Base-by-base conservation (phyloP, 2,113 vertebrate species). In the Talpa occidentalis region DNA sequence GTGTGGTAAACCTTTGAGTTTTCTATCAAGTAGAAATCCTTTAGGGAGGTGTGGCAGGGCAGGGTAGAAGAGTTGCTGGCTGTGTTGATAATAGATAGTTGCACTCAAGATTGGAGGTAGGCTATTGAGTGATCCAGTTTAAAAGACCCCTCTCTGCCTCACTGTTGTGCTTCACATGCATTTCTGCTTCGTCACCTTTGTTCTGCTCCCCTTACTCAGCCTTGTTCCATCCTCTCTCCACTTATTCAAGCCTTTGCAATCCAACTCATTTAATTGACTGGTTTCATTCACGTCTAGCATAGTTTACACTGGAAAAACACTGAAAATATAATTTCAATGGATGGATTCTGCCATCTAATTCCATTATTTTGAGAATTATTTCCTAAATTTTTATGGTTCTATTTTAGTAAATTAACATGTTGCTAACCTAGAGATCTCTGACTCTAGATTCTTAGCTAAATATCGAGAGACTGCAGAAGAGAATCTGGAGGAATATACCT, bases 131-230 rank as follows among this genome's bases (percentile, higher is more conserved):
- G 6, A 7, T 47, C 26, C 9, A 30, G 3, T 28, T 49, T 40
- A 24, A 77, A 28, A 62, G 49, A 47, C 14, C 28, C 22, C 12
- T 28, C 47, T 52, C 30, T 11, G 28, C 24, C 47, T 73, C 42
- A n/a, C 3, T n/a, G 0, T 28, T 35, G 16, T 0, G 14, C 22
- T 6, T 19, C 21, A 9, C 21, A 9, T 5, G 0, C 5, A 1
- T 64, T 32, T n/a, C 54, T 66, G 17, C 37, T 44, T 77, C 54
- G 49, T 32, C 4, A 19, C 35, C n/a, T 77, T 56, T 82, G 24
- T 28, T 35, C 37, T 44, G 24, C 21, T 37, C 47, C 5, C 52
- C 11, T 59, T 54, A 15, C 15, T 47, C 17, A 26, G 69, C 3
- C 0, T 28, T 12, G 7, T 49, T 6, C 44, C 22, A 14, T 32